Percentiles rank a stretch among this genome's conserved stretches.
Evolutionary conservation across 2,113 vertebrate genomes (phyloP).

Genomic region (Pseudopipra pipra): DNA sequence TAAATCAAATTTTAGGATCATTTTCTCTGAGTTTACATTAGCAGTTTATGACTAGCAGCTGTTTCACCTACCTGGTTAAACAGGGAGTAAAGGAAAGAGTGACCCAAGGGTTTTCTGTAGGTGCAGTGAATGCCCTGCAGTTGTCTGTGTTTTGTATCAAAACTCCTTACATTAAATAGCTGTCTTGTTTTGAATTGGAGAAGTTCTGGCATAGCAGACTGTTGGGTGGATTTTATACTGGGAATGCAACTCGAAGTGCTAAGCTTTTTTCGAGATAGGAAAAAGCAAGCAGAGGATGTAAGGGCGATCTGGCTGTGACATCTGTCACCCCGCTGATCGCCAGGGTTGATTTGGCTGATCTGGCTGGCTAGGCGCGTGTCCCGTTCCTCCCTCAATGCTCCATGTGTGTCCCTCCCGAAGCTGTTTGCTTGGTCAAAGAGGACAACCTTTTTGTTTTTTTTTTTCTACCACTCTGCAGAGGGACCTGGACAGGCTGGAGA

Average conservation of each 20-base stretch:
- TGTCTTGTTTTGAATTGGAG: not conserved
- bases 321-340: constrained; percentile 92
- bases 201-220: not conserved
- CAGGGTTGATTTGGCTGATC: constrained; percentile 99
- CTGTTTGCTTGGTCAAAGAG: constrained; percentile 94
- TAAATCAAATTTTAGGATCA: not conserved
- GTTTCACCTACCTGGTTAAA: not conserved
- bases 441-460: constrained; percentile 69
- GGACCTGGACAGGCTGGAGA: too few species aligned
- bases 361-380: constrained; percentile 98
- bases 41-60: not conserved
- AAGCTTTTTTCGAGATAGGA: not conserved
- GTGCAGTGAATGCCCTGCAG: not conserved
- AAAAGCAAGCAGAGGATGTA: not conserved
- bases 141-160: not conserved
- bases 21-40: not conserved
- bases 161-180: not conserved
- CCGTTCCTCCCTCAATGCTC: constrained; percentile 97
- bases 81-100: not conserved
- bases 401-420: constrained; percentile 97
- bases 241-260: not conserved
- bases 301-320: constrained; percentile 93
- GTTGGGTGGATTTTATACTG: not conserved
- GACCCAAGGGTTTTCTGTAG: not conserved
- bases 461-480: too few species aligned